Conservation (phyloP, 2,113 vertebrate genomes). For the Coracopsis vasa region DNA sequence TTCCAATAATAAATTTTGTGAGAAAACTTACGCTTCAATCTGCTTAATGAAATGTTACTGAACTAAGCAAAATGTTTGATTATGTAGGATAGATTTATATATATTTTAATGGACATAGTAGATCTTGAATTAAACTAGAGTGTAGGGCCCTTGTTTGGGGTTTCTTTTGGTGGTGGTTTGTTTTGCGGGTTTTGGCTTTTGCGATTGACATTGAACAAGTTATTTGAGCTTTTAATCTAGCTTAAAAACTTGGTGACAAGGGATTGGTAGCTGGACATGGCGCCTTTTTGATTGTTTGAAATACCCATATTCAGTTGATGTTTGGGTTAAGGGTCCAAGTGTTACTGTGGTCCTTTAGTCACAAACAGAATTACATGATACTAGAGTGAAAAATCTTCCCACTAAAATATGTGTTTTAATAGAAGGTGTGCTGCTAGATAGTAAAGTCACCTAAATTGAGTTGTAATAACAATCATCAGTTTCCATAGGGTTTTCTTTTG, state of each 20-base stretch:
- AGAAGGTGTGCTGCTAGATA: background rate
- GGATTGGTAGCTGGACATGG: background rate
- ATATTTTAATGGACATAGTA: background rate
- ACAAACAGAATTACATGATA: background rate
- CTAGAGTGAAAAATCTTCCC: background rate
- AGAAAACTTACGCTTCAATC: background rate
- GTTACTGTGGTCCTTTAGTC: background rate
- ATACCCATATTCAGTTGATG: background rate
- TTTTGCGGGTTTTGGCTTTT: background rate
- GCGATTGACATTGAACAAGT: background rate
- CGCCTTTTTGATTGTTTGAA: background rate
- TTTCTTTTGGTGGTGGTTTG: background rate
- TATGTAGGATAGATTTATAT: background rate
- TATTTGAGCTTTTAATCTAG: background rate
- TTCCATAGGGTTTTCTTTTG: background rate
- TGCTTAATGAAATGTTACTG: background rate
- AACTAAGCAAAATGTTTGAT: background rate
- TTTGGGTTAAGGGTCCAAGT: background rate
- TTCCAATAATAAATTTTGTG: background rate
- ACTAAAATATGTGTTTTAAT: background rate
- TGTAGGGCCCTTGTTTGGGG: fast-evolving
- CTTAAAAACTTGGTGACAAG: background rate
- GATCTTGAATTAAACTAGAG: background rate
- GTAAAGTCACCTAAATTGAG: background rate
- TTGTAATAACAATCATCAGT: background rate